A percentile compares a stretch with the other conserved stretches of the same genome.
Evolutionary conservation across 2,888 invertebrate genomes (phyloP).

Genomic region (Falcaria lacertinaria): DNA sequence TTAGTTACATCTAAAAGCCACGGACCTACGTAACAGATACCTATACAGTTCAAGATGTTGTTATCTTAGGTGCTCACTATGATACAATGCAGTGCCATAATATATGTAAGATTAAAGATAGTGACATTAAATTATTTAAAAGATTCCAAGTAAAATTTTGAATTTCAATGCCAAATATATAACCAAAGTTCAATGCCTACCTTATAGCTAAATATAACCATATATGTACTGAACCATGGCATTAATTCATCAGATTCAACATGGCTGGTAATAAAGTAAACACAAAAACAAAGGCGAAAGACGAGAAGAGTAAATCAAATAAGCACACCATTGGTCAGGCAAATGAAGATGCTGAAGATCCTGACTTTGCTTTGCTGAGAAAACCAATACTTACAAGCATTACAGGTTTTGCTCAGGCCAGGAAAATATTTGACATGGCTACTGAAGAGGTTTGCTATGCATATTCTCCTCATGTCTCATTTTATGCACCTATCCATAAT

Average conservation of each 20-base stretch:
- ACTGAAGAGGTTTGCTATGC: conserved; percentile 84
- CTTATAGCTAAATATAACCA: conserved; percentile 4
- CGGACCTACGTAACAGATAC: not conserved
- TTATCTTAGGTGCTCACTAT: conserved; percentile 35
- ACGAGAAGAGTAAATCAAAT: conserved; percentile 56
- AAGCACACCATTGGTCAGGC: conserved; percentile 41
- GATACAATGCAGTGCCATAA: conserved; percentile 37
- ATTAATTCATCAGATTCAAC: conserved; percentile 21
- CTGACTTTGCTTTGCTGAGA: conserved; percentile 78
- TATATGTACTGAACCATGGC: conserved; percentile 5
- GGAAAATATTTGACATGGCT: conserved; percentile 85
- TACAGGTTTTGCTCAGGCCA: conserved; percentile 84
- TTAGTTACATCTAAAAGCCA: not conserved
- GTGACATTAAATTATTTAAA: not conserved
- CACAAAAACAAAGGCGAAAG: conserved; percentile 60
- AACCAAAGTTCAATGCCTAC: too few relatives aligned
- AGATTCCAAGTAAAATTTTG: too few relatives aligned
- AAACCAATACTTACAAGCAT: conserved; percentile 85
- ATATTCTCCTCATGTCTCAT: not conserved
- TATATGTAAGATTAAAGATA: not conserved
- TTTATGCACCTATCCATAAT: too few relatives aligned
- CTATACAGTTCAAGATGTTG: not conserved
- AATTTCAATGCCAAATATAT: too few relatives aligned
- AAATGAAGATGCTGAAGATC: conserved; percentile 60
- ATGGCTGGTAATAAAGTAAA: conserved; percentile 72